Conservation (phyloP, 2,113 vertebrate genomes). For the Morone chrysops region DNA sequence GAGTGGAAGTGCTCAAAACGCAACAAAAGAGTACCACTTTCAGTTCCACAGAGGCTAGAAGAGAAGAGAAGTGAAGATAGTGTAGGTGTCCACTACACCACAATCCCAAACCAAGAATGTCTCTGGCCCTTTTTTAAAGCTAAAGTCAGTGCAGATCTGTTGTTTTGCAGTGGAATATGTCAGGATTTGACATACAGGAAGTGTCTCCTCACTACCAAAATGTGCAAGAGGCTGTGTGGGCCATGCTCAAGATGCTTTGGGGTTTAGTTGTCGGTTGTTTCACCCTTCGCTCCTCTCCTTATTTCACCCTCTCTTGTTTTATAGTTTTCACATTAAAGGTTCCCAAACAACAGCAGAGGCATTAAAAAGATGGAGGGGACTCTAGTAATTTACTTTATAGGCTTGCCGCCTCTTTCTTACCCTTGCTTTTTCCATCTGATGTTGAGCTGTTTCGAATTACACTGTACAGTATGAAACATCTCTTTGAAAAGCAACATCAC, state of each 20-base stretch:
- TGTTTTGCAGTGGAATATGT: conserved; percentile 17
- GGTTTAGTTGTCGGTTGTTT: conserved; percentile 51
- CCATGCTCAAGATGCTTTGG: conserved; percentile 42
- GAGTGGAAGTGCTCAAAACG: neutral
- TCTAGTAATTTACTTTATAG: conserved; percentile 77
- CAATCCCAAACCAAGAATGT: neutral
- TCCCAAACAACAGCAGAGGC: conserved; percentile 71
- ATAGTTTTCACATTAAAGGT: conserved; percentile 74
- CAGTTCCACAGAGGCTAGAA: conserved; percentile 42
- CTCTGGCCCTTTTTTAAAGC: neutral
- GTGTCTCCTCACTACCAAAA: conserved; percentile 46
- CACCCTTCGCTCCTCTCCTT: conserved; percentile 30
- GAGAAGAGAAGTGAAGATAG: conserved; percentile 43
- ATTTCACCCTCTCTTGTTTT: conserved; percentile 69
- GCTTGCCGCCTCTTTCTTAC: conserved; percentile 54
- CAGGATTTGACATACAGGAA: conserved; percentile 37
- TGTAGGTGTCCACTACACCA: neutral
- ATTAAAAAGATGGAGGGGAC: conserved; percentile 69
- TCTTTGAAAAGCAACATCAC: conserved; percentile 17
- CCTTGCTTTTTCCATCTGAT: conserved; percentile 51
- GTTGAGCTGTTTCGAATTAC: conserved; percentile 56
- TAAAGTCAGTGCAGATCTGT: conserved; percentile 1
- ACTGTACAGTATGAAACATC: neutral
- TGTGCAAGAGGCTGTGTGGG: conserved; percentile 50
- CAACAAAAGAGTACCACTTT: conserved; percentile 27